A percentile compares a stretch with the other conserved stretches of the same genome.
phyloP scores from a whole-genome alignment of 1,140 invertebrate species.

The Drosophila pectinifera region DNA sequence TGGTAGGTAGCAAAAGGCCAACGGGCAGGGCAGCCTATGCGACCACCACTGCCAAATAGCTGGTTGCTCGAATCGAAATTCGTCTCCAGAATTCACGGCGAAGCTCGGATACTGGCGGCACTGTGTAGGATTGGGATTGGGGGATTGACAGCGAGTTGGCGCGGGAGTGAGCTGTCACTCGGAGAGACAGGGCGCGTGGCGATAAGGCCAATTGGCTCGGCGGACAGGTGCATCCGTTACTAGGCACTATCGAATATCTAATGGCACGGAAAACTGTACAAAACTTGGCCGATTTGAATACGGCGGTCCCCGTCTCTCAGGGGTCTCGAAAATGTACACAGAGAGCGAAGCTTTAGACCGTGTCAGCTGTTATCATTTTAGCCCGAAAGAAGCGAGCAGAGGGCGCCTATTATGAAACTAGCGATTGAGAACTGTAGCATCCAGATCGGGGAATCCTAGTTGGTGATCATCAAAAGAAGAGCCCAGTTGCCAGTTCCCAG shows the following conservation, averaged over 20 bases:
- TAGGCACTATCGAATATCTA: conserved; percentile 46
- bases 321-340: conserved; percentile 23
- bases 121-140: conserved; percentile 49
- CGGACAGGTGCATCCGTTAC: conserved; percentile 56
- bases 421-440: conserved; percentile 20
- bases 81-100: conserved; percentile 44
- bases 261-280: conserved; percentile 43
- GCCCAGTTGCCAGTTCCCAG: neutral
- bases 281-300: conserved; percentile 28
- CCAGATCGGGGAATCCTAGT: neutral
- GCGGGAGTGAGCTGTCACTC: conserved; percentile 40
- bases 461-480: conserved; percentile 3
- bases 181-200: conserved; percentile 51
- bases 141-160: conserved; percentile 25
- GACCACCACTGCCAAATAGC: conserved; percentile 59
- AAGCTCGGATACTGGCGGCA: conserved; percentile 13
- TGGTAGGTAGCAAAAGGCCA: conserved; percentile 67
- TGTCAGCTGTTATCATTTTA: conserved; percentile 52
- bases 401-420: conserved; percentile 41
- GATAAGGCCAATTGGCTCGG: conserved; percentile 60
- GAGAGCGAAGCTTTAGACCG: conserved; percentile 24
- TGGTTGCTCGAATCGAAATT: conserved; percentile 63
- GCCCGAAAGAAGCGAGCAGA: conserved; percentile 2
- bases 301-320: conserved; percentile 7
- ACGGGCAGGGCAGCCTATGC: conserved; percentile 56